Percentiles rank a stretch among this genome's conserved stretches.
phyloP scores from a whole-genome alignment of 2,113 vertebrate species.

The Tringa solitaria region DNA sequence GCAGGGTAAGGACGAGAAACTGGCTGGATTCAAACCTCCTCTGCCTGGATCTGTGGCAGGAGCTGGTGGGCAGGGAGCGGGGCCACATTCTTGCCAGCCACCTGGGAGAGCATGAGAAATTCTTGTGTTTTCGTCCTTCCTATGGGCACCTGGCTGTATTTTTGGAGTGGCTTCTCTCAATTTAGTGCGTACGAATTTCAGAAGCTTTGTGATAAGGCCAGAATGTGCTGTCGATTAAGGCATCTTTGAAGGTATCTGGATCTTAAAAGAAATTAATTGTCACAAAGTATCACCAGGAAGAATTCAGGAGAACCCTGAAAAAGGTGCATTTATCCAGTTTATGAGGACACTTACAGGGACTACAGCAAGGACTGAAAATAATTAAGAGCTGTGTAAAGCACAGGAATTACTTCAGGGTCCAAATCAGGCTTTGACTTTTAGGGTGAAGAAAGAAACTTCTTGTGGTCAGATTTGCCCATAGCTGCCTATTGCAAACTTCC shows the following conservation, averaged over 20 bases:
- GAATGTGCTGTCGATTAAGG: neutral
- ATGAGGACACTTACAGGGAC: neutral
- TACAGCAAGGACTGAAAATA: neutral
- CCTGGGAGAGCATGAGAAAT: neutral
- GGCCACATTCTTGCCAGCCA: accelerated
- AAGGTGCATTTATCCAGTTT: neutral
- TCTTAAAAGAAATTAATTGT: neutral
- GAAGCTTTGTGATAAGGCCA: neutral
- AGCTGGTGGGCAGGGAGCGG: neutral
- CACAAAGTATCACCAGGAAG: neutral
- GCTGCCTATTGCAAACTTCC: neutral
- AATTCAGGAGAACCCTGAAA: neutral
- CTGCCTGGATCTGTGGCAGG: neutral
- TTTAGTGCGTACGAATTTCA: accelerated
- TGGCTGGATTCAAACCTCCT: neutral
- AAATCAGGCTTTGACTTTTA: neutral
- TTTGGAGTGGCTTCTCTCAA: neutral
- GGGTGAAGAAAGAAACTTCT: neutral
- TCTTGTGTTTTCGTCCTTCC: neutral
- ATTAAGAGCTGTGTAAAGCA: neutral
- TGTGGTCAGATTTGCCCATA: neutral
- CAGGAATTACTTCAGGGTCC: neutral
- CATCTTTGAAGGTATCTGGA: neutral
- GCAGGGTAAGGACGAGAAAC: neutral
- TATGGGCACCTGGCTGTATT: neutral